phyloP scores from a whole-genome alignment of 2,113 vertebrate genomes.

The Mesembrinibis cayennensis region DNA sequence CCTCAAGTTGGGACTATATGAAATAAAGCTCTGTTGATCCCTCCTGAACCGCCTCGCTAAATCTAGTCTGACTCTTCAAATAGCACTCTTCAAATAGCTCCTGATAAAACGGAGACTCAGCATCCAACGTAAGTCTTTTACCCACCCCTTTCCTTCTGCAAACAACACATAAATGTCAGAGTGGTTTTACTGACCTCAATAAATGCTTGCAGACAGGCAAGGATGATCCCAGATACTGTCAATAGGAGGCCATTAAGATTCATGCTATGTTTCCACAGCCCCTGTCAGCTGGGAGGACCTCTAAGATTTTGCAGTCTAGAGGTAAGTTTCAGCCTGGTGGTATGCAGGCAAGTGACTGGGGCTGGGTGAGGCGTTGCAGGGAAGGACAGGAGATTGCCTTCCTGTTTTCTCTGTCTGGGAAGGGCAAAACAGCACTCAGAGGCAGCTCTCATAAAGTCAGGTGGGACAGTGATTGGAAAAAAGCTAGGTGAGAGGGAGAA shows the following conservation, averaged over 20 bases:
- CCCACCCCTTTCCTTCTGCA: neutral
- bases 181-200: neutral
- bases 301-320: neutral
- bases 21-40: conserved; percentile 37
- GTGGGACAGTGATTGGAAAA: neutral
- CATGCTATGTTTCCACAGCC: neutral
- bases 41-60: neutral
- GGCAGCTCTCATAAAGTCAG: neutral
- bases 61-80: conserved; percentile 33
- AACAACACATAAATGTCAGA: conserved; percentile 9
- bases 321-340: neutral
- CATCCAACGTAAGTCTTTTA: neutral
- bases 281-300: neutral
- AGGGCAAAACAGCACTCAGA: neutral
- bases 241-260: neutral
- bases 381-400: neutral
- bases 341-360: neutral
- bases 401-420: neutral
- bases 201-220: neutral
- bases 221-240: neutral
- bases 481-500: neutral
- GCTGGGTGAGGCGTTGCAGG: accelerated
- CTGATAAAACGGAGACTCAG: neutral
- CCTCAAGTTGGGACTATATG: neutral
- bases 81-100: conserved; percentile 11